Conservation (phyloP, 1,140 invertebrate genomes). For the Pectinophora gossypiella region DNA sequence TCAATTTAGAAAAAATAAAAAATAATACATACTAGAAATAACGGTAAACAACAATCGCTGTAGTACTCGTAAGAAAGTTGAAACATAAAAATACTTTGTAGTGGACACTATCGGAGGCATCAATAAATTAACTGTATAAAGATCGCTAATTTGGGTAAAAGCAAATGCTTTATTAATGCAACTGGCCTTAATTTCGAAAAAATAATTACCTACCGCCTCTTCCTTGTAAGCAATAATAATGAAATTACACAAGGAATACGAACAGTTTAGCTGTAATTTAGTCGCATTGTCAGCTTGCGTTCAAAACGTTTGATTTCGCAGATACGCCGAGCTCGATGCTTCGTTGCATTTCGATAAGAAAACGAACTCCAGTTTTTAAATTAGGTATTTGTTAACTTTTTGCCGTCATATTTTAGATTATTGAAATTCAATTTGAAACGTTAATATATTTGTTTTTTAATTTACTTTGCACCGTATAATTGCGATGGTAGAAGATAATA, state of each 20-base stretch:
- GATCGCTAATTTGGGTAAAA: neutral
- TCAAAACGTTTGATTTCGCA: conserved; percentile 17
- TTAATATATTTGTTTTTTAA: no score
- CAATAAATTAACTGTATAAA: conserved; percentile 1
- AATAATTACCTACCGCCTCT: conserved; percentile 17
- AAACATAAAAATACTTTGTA: no score
- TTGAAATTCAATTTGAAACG: no score
- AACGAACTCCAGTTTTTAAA: neutral
- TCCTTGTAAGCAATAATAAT: conserved; percentile 13
- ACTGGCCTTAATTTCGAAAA: conserved; percentile 2
- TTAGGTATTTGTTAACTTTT: neutral
- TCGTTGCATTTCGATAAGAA: neutral
- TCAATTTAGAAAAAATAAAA: no score
- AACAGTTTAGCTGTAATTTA: conserved; percentile 5
- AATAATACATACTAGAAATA: no score
- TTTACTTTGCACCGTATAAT: no score
- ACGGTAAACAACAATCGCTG: no score
- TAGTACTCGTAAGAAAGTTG: no score
- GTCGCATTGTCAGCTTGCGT: conserved; percentile 29
- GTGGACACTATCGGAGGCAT: conserved; percentile 3
- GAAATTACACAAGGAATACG: neutral
- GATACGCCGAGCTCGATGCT: conserved; percentile 12
- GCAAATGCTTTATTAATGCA: neutral
- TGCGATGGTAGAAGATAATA: no score
- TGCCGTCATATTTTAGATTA: neutral